Percentiles rank a stretch among this genome's conserved stretches.
phyloP scores from a whole-genome alignment of 2,797 vertebrate genomes.

The Cephalopachus bancanus region DNA sequence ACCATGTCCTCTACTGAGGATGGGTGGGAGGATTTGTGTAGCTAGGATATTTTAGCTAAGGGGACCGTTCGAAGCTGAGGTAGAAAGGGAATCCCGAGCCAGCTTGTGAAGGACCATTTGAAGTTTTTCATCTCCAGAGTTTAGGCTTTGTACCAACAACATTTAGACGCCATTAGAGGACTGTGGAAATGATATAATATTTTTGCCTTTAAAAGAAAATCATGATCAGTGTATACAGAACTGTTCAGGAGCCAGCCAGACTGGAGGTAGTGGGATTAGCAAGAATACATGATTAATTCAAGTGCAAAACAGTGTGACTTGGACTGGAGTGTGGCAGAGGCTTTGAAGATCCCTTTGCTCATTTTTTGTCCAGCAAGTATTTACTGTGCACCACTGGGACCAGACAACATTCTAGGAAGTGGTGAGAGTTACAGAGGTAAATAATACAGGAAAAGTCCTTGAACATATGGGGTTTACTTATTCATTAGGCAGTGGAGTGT shows the following conservation, averaged over 20 bases:
- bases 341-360: not conserved
- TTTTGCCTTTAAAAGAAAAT: not conserved
- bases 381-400: not conserved
- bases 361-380: not conserved
- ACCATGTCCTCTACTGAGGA: too few species aligned
- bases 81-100: not conserved
- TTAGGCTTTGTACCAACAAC: not conserved
- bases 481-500: not conserved
- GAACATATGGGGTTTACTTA: not conserved
- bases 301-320: not conserved
- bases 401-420: not conserved
- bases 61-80: not conserved
- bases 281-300: not conserved
- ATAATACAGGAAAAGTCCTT: not conserved
- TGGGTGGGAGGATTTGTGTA: not conserved
- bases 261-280: not conserved
- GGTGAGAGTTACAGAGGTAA: not conserved
- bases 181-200: not conserved
- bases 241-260: not conserved
- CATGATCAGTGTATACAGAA: not conserved
- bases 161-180: not conserved
- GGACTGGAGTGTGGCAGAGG: not conserved
- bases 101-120: not conserved
- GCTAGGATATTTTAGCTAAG: not conserved
- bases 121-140: not conserved